Conservation (phyloP, 2,888 invertebrate genomes). For the Cataglyphis livida region DNA sequence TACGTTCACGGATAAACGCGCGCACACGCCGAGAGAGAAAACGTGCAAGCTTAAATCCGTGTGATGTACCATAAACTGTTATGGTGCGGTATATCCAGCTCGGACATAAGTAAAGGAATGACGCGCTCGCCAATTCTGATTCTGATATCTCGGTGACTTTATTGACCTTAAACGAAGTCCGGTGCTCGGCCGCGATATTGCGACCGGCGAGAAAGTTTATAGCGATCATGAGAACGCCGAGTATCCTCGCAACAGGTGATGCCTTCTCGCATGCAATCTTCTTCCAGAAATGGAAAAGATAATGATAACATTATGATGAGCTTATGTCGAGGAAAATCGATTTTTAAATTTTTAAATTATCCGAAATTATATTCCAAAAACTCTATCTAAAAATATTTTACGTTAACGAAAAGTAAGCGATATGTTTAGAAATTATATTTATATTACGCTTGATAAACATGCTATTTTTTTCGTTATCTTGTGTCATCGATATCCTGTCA, state of each 20-base stretch:
- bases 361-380: background rate
- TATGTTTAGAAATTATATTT: background rate
- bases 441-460: background rate
- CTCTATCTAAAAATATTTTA: background rate
- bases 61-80: constrained; percentile 67
- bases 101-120: constrained; percentile 58
- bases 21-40: background rate
- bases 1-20: constrained; percentile 18
- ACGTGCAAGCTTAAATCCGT: constrained; percentile 13
- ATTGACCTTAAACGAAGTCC: constrained; percentile 69
- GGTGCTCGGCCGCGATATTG: constrained; percentile 31
- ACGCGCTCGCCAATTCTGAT: constrained; percentile 61
- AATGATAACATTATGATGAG: background rate
- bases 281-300: background rate
- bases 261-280: background rate
- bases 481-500: constrained; percentile 1
- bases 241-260: constrained; percentile 49
- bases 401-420: background rate
- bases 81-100: constrained; percentile 58
- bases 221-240: constrained; percentile 13
- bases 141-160: constrained; percentile 67
- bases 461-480: background rate
- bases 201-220: constrained; percentile 39
- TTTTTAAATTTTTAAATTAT: background rate
- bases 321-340: background rate